These are phyloP conservation scores for Auanema sp. DNA, from an alignment of 2,888 invertebrate genomes.

Conservation along the genomic window DNA sequence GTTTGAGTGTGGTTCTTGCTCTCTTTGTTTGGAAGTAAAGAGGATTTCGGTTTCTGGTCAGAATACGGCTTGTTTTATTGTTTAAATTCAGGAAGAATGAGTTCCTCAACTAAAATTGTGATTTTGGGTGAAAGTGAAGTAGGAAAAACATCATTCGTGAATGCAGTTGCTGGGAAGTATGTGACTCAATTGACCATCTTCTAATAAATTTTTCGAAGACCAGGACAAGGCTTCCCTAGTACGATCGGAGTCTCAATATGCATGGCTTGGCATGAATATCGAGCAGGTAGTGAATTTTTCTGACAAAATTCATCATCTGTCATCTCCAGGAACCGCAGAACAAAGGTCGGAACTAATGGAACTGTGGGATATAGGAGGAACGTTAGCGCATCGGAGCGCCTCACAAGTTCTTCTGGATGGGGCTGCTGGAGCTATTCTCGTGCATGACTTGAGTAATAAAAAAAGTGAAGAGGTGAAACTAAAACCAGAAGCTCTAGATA, in stretches of 20 bases:
- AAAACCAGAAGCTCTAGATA: no score
- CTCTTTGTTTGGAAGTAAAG: slow-evolving; percentile 49
- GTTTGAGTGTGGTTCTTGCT: slow-evolving; percentile 59
- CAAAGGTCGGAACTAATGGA: slow-evolving; percentile 72
- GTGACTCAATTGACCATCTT: slow-evolving; percentile 9
- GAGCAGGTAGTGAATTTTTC: slow-evolving; percentile 40
- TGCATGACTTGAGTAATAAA: slow-evolving; percentile 92
- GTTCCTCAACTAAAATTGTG: slow-evolving; percentile 73
- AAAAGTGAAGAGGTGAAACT: slow-evolving; percentile 78
- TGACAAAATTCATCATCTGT: background rate
- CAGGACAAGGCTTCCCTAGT: slow-evolving; percentile 82
- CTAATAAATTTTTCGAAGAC: slow-evolving; percentile 7
- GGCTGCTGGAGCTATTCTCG: slow-evolving; percentile 86
- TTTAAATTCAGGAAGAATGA: slow-evolving; percentile 5
- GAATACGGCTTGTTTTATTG: background rate
- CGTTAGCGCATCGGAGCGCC: slow-evolving; percentile 77
- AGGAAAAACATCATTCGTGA: slow-evolving; percentile 75
- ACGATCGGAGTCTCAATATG: slow-evolving; percentile 84
- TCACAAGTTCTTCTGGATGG: slow-evolving; percentile 83
- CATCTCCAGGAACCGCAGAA: slow-evolving; percentile 38
- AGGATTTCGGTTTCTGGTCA: background rate
- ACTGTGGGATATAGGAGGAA: slow-evolving; percentile 95
- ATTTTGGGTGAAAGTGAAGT: slow-evolving; percentile 92
- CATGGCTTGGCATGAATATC: slow-evolving; percentile 72
- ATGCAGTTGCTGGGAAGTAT: slow-evolving; percentile 43